phyloP scores from a whole-genome alignment of 2,797 vertebrate genomes.

The Salmo trutta region DNA sequence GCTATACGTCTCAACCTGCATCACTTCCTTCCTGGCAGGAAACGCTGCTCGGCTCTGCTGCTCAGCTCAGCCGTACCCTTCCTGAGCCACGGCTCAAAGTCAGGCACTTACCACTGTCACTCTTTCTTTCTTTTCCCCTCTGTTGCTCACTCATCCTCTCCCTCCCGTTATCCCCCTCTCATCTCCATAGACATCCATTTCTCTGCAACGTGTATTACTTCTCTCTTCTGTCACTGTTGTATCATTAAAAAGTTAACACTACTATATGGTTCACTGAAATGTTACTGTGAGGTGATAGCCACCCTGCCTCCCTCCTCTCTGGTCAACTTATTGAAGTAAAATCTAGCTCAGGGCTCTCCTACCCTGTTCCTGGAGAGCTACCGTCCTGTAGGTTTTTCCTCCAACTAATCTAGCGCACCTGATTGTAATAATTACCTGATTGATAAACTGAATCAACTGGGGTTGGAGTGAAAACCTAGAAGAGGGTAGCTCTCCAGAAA shows the following conservation, averaged over 20 bases:
- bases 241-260: not conserved
- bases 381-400: too few species aligned
- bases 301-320: not conserved
- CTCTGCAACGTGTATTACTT: not conserved
- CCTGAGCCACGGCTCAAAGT: conserved; percentile 55
- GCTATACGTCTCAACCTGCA: conserved; percentile 55
- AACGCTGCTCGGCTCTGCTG: conserved; percentile 44
- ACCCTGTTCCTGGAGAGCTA: too few species aligned
- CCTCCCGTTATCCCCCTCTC: not conserved
- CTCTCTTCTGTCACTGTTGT: not conserved
- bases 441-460: too few species aligned
- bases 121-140: not conserved
- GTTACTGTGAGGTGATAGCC: not conserved
- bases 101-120: not conserved
- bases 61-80: conserved; percentile 61
- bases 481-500: too few species aligned
- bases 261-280: not conserved
- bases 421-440: too few species aligned
- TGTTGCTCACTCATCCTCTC: not conserved
- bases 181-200: not conserved
- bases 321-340: not conserved
- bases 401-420: too few species aligned
- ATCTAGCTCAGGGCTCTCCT: not conserved
- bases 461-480: too few species aligned
- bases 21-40: conserved; percentile 77